A percentile compares a stretch with the other conserved stretches of the same genome.
Evolutionary conservation across 2,888 invertebrate genomes (phyloP).

Genomic region (Zaprionus bogoriensis): DNA sequence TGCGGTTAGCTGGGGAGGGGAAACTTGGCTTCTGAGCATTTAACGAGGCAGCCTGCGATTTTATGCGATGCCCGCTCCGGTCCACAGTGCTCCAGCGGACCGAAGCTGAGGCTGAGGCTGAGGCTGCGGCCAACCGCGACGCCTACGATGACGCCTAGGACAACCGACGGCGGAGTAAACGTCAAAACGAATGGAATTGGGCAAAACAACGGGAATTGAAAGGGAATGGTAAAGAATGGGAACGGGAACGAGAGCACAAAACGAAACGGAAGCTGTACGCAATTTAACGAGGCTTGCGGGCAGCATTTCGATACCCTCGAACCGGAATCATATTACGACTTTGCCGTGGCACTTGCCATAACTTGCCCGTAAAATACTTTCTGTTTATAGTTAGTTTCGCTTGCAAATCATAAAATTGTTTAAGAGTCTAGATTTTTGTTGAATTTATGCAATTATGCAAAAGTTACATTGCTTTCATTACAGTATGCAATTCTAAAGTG

Average conservation of each 20-base stretch:
- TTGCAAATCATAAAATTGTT: no score
- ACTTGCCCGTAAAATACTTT: no score
- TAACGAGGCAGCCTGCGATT: slow-evolving; percentile 43
- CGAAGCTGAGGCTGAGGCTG: slow-evolving; percentile 14
- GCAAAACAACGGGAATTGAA: background rate
- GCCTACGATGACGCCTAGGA: slow-evolving; percentile 15
- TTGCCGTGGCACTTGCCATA: background rate
- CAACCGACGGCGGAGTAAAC: background rate
- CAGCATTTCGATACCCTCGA: slow-evolving; percentile 28
- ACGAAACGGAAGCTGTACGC: slow-evolving; percentile 40
- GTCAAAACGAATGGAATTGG: background rate
- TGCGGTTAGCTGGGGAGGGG: no score
- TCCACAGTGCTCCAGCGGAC: background rate
- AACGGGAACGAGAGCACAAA: background rate
- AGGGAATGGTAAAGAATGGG: background rate
- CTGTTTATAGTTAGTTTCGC: no score
- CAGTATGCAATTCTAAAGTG: no score
- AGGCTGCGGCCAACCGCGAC: slow-evolving; percentile 39
- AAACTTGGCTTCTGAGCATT: slow-evolving; percentile 19
- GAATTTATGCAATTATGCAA: no score
- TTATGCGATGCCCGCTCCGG: slow-evolving; percentile 29
- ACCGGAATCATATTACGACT: background rate
- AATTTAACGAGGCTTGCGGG: slow-evolving; percentile 59
- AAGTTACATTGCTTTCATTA: no score
- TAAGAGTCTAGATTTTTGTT: no score